These are phyloP conservation scores for Zele albiditarsus DNA, from an alignment of 2,888 invertebrate species.

Conservation along the genomic window DNA sequence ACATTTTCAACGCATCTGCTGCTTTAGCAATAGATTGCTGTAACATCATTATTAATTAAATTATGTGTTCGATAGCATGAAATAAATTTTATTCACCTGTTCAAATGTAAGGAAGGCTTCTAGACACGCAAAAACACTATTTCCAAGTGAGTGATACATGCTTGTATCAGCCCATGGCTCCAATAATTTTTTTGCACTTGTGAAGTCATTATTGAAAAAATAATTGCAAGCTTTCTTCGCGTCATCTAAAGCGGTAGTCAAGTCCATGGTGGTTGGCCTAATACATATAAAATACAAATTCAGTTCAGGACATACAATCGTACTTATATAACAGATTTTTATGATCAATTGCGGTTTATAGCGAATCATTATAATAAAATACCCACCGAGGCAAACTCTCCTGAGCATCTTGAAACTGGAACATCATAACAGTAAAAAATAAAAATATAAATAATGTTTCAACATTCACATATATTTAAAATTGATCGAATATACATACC, in stretches of 20 bases:
- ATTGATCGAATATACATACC: conserved; percentile 52
- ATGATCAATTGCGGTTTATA: no score
- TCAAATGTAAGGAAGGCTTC: conserved; percentile 96
- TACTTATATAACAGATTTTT: no score
- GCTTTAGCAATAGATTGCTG: conserved; percentile 82
- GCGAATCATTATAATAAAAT: neutral
- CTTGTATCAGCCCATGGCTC: conserved; percentile 87
- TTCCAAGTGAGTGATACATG: conserved; percentile 94
- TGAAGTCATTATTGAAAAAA: conserved; percentile 94
- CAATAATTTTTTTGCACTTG: conserved; percentile 85
- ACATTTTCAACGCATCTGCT: conserved; percentile 83
- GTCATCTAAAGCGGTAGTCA: conserved; percentile 83
- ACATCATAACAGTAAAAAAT: conserved; percentile 14
- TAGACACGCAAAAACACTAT: conserved; percentile 90
- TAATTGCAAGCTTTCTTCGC: conserved; percentile 86
- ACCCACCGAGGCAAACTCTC: conserved; percentile 71
- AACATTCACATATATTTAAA: neutral
- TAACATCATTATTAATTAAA: conserved; percentile 11
- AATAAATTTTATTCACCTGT: conserved; percentile 69
- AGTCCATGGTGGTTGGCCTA: conserved; percentile 75
- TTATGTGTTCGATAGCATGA: neutral
- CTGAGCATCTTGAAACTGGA: conserved; percentile 76
- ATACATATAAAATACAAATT: conserved; percentile 39
- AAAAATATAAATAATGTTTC: conserved; percentile 12
- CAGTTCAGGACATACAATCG: neutral